Evolutionary conservation across 2,797 vertebrate species (phyloP).

Genomic region (Buceros bicornis): DNA sequence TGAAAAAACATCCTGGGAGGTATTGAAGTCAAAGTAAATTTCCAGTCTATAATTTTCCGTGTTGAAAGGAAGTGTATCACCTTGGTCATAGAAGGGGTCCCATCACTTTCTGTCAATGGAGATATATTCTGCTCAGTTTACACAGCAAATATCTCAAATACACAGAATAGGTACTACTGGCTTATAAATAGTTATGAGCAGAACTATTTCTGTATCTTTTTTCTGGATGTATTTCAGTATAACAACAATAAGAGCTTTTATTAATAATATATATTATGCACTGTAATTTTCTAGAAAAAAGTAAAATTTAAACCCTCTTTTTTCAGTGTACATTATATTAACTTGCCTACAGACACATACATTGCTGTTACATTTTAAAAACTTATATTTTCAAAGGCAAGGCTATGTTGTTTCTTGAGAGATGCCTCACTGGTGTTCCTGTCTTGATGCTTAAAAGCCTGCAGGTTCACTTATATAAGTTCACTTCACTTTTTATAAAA

Average conservation of each 20-base stretch:
- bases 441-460: neutral
- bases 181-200: neutral
- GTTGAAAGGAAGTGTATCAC: neutral
- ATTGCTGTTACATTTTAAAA: neutral
- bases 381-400: neutral
- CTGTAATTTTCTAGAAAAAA: neutral
- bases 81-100: neutral
- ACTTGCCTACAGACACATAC: neutral
- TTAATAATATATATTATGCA: neutral
- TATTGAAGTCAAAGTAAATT: neutral
- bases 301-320: neutral
- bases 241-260: neutral
- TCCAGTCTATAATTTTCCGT: neutral
- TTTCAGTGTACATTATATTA: neutral
- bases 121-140: neutral
- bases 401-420: neutral
- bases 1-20: neutral
- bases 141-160: neutral
- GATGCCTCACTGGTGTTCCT: neutral
- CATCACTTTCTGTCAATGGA: neutral
- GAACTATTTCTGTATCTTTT: neutral
- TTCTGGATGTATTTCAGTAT: neutral
- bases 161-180: neutral
- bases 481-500: neutral
- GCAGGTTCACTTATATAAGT: neutral